A percentile compares a stretch with the other conserved stretches of the same genome.
These are phyloP conservation scores for Drosophila bocki DNA, from an alignment of 1,140 invertebrate species.

Conservation along the genomic window DNA sequence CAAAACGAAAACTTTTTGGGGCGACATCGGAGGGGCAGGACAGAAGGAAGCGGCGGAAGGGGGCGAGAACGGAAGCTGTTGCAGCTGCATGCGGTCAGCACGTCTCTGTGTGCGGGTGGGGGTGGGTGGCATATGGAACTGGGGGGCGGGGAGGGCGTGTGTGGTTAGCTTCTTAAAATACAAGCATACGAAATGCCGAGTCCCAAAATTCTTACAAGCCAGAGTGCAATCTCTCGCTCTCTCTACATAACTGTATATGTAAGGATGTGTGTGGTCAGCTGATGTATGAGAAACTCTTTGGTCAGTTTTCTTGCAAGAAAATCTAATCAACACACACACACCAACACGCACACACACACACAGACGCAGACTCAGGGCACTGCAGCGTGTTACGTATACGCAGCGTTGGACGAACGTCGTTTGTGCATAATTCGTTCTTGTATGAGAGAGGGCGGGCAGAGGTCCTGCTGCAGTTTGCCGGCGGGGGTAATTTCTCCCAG, in stretches of 20 bases:
- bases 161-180: slow-evolving; percentile 77
- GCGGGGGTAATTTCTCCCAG: slow-evolving; percentile 71
- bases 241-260: slow-evolving; percentile 16
- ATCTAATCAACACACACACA: slow-evolving; percentile 76
- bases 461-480: neutral
- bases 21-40: neutral
- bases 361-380: slow-evolving; percentile 2
- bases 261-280: slow-evolving; percentile 56
- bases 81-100: slow-evolving; percentile 60
- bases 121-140: slow-evolving; percentile 36
- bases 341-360: slow-evolving; percentile 2
- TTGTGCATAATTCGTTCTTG: slow-evolving; percentile 74
- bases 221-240: slow-evolving; percentile 57
- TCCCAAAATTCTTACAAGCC: slow-evolving; percentile 71
- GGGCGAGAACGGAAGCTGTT: slow-evolving; percentile 46
- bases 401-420: slow-evolving; percentile 63
- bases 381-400: slow-evolving; percentile 71
- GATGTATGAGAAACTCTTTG: slow-evolving; percentile 77
- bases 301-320: slow-evolving; percentile 83
- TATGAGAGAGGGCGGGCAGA: neutral
- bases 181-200: slow-evolving; percentile 48
- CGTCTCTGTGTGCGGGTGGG: slow-evolving; percentile 7
- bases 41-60: neutral
- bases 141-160: slow-evolving; percentile 17
- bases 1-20: slow-evolving; percentile 59